Base-by-base conservation (phyloP, 2,113 vertebrate species). In the Megaceryle maxima region DNA sequence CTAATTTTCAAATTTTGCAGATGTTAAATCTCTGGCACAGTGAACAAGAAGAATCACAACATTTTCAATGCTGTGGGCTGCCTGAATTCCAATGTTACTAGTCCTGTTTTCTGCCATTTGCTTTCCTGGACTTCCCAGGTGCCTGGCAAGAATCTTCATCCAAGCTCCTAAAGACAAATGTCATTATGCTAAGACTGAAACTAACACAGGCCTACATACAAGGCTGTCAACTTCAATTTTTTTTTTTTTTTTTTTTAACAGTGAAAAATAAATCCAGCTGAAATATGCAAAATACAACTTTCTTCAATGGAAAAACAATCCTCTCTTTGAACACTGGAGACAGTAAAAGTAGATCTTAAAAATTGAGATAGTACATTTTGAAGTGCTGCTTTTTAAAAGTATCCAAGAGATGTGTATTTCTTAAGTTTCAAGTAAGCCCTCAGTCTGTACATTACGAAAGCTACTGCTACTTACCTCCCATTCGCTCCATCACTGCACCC, bases 401-500 rank as follows among this genome's bases (percentile, higher is more conserved):
- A 56, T 7, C 39, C 9, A 7, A 12, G 12, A 19, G 31, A 44
- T 2, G 37, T 1, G 2, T 8, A 33, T 24, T 75, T 55, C 24
- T 69, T 3, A 19, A 33, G 12, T 20, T 16, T 22, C 39, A 57
- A 48, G 66, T 8, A 26, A 64, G 44, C 4, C 43, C 62, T 33
- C 9, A 5, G 29, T 14, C 19, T 28, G 33, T 12, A 3, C 9
- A 2, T 24, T 6, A 7, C 26, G 11, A 11, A 75, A 57, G 60
- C 46, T 29, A 1, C 43, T 1, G 15, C 5, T 13, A 82, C 97
- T 94, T 93, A 99, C 99, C 99, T 95, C 99, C 99, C 99, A 99
- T 99, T 44, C 99, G 97, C 87, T 99, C 99, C 99, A 99, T 99
- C 76, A 99, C 96, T 0, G 99, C 98, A 6, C 99, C 99, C 77